Base-by-base conservation (phyloP, 2,888 invertebrate species). In the Conomelus anceps region DNA sequence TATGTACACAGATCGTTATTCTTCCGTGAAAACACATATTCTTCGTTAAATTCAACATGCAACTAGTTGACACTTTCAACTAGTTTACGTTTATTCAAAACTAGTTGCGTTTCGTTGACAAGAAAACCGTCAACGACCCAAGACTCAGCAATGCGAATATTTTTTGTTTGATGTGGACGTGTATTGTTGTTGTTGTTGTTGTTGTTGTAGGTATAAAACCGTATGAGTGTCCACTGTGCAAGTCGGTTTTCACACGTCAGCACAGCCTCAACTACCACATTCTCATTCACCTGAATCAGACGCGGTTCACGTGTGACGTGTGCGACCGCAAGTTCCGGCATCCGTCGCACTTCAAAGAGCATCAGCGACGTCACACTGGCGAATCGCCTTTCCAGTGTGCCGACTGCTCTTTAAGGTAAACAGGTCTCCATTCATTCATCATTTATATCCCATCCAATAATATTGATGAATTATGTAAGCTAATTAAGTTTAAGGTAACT, bases 221-320 rank as follows among this genome's bases (percentile, higher is more conserved):
- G 0, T 95, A 94, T 91, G 94, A 94, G 90, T 95, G 95, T 92
- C 93, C 94, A 88, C 94, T 95, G 89, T 95, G 95, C 91, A 93
- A 94, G 89, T 94, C 94, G 4, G 94, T 94, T 63, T 95, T 95
- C 91, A 95, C 95, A 0, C 93, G 95, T 29, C 94, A 95, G 89
- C 95, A 95, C 92, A 95, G 94, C 90, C 93, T 95, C 29, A 95
- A 95, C 92, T 95, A 95, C 92, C 95, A 95, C 92, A 94, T 95
- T 94, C 92, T 95, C 90, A 95, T 95, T 90, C 95, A 95, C 92
- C 94, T 94, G 91, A 95, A 95, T 92, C 94, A 94, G 92, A 95
- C 94, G 22, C 93, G 95, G 22, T 95, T 95, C 92, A 94, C 94
- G 0, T 95, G 95, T 90, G 93, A 93, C 3, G 95, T 95, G 91